phyloP scores from a whole-genome alignment of 2,888 invertebrate species.

The Deilephila elpenor region DNA sequence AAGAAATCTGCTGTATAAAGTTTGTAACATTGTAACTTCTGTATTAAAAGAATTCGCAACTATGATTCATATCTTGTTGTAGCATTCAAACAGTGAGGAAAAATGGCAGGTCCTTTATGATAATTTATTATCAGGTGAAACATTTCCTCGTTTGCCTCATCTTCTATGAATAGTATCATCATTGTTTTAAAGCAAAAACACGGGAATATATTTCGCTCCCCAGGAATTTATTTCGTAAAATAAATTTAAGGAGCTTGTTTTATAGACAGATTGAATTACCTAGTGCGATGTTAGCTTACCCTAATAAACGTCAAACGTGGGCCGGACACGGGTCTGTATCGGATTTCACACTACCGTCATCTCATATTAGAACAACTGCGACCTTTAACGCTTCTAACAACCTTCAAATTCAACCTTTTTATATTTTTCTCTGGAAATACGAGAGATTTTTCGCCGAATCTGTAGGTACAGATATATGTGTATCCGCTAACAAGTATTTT shows the following conservation, averaged over 20 bases:
- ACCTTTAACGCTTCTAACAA: not conserved
- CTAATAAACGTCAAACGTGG: slow-evolving; percentile 78
- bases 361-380: slow-evolving; percentile 53
- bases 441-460: no score
- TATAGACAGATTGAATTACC: slow-evolving; percentile 73
- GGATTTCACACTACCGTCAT: slow-evolving; percentile 65
- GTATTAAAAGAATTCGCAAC: not conserved
- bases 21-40: not conserved
- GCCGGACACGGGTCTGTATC: slow-evolving; percentile 70
- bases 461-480: no score
- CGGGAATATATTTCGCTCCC: not conserved
- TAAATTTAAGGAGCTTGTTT: slow-evolving; percentile 63
- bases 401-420: slow-evolving; percentile 21
- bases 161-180: no score
- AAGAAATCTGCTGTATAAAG: not conserved
- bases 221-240: slow-evolving; percentile 30
- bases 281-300: slow-evolving; percentile 66
- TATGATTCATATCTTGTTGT: no score
- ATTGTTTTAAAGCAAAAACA: no score
- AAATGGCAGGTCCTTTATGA: no score
- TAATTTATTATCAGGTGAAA: no score
- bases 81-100: no score
- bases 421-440: no score
- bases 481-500: no score
- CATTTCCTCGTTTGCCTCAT: no score